Evolutionary conservation across 1,140 invertebrate species (phyloP), one percentile per base, ranked within the genome.

Genomic region (Aphaenogaster floridana): DNA sequence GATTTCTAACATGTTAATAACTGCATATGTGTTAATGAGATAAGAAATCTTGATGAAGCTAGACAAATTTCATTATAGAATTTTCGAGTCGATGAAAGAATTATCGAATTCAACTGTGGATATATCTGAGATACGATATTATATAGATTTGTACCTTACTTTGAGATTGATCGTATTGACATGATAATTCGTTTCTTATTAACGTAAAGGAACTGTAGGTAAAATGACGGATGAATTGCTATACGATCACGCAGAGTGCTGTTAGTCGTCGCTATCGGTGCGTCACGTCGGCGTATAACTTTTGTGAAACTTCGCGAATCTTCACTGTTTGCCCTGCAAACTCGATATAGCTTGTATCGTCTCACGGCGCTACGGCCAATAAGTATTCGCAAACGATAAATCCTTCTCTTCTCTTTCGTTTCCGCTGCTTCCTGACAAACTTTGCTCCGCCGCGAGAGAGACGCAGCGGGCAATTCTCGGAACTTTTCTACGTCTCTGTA

Each of bases 361-460:
- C 72, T 86, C 81, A 68, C 83, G 28, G 72, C 87, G 54, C 52
- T 34, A 45, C 74, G 77, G 59, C 89, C 85, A 89, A 87, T 87
- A 90, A 90, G 79, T 71, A 90, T 90, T 87, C 88, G 48, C 59
- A 9, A 66, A 57, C 78, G 78, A 90, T 89, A 90, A 90, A 90
- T 90, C 78, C 71, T 72, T 83, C 84, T 63, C 54, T 9, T 48
- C 72, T 54, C 63, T 79, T 87, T 87, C 78, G 71, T 87, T 80
- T 78, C 61, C 17, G 36, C 34, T 15, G 28, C 48, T 39, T 83
- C 85, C 71, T 72, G 52, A 87, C 79, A 79, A 90, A 89, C 85
- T 90, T 87, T 74, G n/a, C 57, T 45, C 39, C 15, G 39, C 21
- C 28, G 34, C 50, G 15, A 59, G n/a, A 72, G 11, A 45, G 39